Conservation (phyloP, 2,113 vertebrate genomes). For the Oceanodroma tethys region DNA sequence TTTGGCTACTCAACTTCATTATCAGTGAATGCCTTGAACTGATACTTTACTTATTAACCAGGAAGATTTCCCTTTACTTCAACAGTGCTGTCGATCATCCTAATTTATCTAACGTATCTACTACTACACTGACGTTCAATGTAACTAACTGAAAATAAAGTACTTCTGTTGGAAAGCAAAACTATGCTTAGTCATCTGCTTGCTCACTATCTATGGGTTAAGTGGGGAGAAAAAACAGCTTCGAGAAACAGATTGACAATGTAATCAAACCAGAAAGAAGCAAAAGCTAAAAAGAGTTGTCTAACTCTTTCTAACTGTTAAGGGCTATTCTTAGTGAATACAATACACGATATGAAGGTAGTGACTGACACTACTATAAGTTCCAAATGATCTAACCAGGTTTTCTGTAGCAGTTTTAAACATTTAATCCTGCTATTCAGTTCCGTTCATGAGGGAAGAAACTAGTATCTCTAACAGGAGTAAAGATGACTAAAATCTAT, state of each 20-base stretch:
- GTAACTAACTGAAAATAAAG: neutral
- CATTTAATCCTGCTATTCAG: neutral
- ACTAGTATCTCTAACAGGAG: neutral
- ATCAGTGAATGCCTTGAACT: neutral
- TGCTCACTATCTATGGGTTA: neutral
- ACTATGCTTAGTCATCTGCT: neutral
- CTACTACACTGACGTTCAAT: neutral
- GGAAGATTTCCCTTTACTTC: neutral
- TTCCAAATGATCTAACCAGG: neutral
- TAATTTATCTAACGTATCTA: neutral
- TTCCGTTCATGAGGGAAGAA: neutral
- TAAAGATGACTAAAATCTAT: neutral
- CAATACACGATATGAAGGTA: neutral
- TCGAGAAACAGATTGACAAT: neutral
- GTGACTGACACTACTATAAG: neutral
- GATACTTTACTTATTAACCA: neutral
- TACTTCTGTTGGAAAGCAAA: neutral
- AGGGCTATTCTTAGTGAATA: neutral
- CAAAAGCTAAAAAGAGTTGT: neutral
- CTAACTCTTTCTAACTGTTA: neutral
- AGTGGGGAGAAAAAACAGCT: neutral
- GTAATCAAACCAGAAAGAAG: neutral
- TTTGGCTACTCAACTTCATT: neutral
- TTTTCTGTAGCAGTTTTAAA: neutral
- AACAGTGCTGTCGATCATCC: neutral